phyloP scores from a whole-genome alignment of 2,888 invertebrate species.

The Colletes collaris region DNA sequence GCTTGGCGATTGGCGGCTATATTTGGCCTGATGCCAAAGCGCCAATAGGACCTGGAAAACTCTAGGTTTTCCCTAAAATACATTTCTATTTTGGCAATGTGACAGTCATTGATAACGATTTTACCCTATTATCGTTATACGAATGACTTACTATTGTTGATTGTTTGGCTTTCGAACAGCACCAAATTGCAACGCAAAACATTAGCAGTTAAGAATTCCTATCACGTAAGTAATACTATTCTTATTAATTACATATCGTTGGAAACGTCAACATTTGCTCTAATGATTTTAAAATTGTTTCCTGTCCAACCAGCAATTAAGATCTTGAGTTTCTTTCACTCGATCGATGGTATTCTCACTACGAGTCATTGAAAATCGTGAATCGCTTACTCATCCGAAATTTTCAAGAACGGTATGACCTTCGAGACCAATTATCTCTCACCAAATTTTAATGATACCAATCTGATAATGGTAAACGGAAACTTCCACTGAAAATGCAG shows the following conservation, averaged over 20 bases:
- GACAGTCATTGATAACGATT: constrained; percentile 28
- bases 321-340: no score
- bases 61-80: constrained; percentile 51
- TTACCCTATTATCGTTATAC: neutral
- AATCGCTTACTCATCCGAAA: neutral
- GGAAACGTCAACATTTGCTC: no score
- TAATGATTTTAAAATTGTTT: no score
- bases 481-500: neutral
- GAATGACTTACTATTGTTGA: neutral
- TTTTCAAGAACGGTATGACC: neutral
- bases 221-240: no score
- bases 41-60: constrained; percentile 30
- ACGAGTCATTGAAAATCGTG: no score
- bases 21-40: constrained; percentile 39
- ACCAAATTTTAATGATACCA: constrained; percentile 21
- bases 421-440: constrained; percentile 3
- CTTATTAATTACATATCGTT: no score
- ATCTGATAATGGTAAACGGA: constrained; percentile 4
- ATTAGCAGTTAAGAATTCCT: neutral
- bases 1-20: constrained; percentile 6
- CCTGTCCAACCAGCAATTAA: no score
- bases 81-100: constrained; percentile 37
- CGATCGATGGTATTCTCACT: no score
- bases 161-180: neutral
- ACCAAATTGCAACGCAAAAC: neutral